These are phyloP conservation scores for Rhea americana DNA, from an alignment of 2,113 vertebrate species.

Conservation along the genomic window DNA sequence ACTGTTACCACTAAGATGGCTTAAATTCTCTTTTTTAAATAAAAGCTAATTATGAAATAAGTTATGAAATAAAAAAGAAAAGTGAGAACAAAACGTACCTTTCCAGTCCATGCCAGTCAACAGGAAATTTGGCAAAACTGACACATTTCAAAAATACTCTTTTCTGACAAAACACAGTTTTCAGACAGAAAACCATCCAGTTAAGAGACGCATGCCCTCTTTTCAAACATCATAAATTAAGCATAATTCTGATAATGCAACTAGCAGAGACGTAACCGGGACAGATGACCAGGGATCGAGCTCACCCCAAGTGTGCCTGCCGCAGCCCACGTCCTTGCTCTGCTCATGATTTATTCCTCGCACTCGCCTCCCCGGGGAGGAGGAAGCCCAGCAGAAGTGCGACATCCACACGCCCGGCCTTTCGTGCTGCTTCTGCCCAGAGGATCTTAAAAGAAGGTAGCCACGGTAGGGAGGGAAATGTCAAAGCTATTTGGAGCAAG, in stretches of 20 bases:
- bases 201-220: not conserved
- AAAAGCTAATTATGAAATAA: not conserved
- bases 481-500: not conserved
- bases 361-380: not conserved
- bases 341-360: rapidly evolving
- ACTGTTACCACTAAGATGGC: not conserved
- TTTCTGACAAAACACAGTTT: not conserved
- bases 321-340: rapidly evolving
- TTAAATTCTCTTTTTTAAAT: not conserved
- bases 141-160: not conserved
- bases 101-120: not conserved
- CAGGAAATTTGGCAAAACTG: not conserved
- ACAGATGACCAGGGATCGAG: not conserved
- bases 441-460: not conserved
- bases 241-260: rapidly evolving
- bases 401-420: not conserved
- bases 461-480: rapidly evolving
- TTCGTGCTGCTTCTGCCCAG: not conserved
- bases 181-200: not conserved
- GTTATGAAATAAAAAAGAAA: rapidly evolving
- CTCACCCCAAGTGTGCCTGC: not conserved
- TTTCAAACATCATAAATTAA: rapidly evolving
- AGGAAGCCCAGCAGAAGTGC: rapidly evolving
- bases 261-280: not conserved
- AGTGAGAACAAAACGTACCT: not conserved